Evolutionary conservation across 1,140 invertebrate genomes (phyloP).

Genomic region (Drosophila kanapiae): DNA sequence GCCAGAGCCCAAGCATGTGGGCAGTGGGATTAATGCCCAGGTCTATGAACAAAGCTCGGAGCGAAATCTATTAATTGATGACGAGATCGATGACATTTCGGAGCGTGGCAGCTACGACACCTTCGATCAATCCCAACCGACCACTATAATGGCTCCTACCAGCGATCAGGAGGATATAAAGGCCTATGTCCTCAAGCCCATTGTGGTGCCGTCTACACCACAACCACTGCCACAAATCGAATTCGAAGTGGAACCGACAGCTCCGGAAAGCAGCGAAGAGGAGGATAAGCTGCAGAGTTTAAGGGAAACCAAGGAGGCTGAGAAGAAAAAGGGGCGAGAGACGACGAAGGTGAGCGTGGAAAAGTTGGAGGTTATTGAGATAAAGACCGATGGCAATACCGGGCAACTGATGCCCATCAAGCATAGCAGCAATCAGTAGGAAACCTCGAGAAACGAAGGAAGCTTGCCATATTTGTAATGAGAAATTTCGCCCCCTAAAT

Average conservation of each 20-base stretch:
- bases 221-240: slow-evolving; percentile 57
- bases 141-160: slow-evolving; percentile 57
- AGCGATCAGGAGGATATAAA: slow-evolving; percentile 41
- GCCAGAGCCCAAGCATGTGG: slow-evolving; percentile 57
- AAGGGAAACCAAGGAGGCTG: slow-evolving; percentile 59
- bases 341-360: slow-evolving; percentile 77
- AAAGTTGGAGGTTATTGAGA: slow-evolving; percentile 84
- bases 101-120: slow-evolving; percentile 71
- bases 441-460: slow-evolving; percentile 4
- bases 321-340: slow-evolving; percentile 39
- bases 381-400: slow-evolving; percentile 77
- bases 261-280: slow-evolving; percentile 37
- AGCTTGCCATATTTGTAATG: slow-evolving; percentile 82
- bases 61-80: slow-evolving; percentile 78
- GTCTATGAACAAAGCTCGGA: slow-evolving; percentile 83
- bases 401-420: slow-evolving; percentile 78
- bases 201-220: slow-evolving; percentile 68
- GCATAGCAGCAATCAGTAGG: slow-evolving; percentile 12
- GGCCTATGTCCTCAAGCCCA: slow-evolving; percentile 63
- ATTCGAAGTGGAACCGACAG: slow-evolving; percentile 38
- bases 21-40: slow-evolving; percentile 73
- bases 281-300: slow-evolving; percentile 63
- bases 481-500: slow-evolving; percentile 67
- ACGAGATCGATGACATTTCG: slow-evolving; percentile 80
- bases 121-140: slow-evolving; percentile 57